Evolutionary conservation across 2,113 vertebrate genomes (phyloP).

Genomic region (Oxyura jamaicensis): DNA sequence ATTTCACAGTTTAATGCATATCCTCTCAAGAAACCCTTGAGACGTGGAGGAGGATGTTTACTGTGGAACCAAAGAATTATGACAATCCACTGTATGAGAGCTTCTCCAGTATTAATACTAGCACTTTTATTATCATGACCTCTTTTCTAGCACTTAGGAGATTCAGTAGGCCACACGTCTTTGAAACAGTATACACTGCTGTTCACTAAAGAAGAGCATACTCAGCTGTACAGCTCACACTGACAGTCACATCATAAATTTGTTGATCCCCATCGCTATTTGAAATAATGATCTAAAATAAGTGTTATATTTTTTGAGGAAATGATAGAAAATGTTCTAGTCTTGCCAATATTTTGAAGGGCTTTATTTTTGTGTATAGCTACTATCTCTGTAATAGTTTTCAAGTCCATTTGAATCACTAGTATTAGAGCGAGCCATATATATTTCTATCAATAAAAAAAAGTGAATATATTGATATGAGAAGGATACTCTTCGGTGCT

Average conservation of each 20-base stretch:
- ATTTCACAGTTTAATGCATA: neutral
- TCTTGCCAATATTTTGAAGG: neutral
- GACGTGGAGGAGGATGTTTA: neutral
- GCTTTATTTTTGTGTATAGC: neutral
- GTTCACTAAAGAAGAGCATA: neutral
- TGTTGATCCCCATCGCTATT: neutral
- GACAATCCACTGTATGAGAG: neutral
- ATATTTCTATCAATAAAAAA: neutral
- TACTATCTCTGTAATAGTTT: neutral
- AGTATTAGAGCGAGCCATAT: neutral
- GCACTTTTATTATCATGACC: neutral
- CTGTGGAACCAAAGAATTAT: neutral
- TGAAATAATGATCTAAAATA: neutral
- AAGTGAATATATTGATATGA: neutral
- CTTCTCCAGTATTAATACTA: neutral
- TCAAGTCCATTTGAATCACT: neutral
- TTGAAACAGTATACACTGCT: neutral
- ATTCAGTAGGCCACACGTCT: neutral
- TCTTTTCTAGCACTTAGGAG: neutral
- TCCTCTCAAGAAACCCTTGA: neutral
- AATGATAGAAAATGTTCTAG: neutral
- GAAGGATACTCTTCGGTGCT: accelerated
- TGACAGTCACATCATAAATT: neutral
- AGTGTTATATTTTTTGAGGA: neutral
- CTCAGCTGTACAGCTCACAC: neutral